Evolutionary conservation across 2,113 vertebrate species (phyloP), one percentile per base, ranked within the genome.

Genomic region (Ursus arctos): DNA sequence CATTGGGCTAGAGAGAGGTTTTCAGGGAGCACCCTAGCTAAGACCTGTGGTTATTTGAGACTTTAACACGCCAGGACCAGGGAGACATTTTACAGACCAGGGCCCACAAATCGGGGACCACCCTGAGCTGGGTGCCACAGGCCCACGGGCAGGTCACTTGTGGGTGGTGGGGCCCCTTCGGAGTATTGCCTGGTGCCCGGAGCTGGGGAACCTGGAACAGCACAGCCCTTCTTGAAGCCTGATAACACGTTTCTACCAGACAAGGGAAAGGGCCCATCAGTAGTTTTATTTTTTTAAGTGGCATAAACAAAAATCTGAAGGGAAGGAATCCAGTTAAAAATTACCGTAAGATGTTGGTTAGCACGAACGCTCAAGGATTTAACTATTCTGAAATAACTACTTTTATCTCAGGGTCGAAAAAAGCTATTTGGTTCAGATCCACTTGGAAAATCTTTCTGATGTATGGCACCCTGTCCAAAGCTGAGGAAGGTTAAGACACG

Each of bases 201-300:
- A 14, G 15, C 9, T 33, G 22, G 0, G 47, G 33, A 22, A 40
- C 43, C 53, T 55, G 19, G 61, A 95, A 49, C 9, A 2, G 19
- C 33, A 59, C 33, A 16, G 24, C 33, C 3, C 1, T 18, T 1
- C 2, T 28, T 1, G 3, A 7, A 10, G 18, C 15, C 51, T 49
- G 1, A 6, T 0, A 0, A 26, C 26, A 1, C 8, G 43, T 47
- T 16, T 16, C 82, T 14, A 3, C 11, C 15, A 1, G 2, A 36
- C 53, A 14, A 36, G 24, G n/a, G 2, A 10, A 7, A 33, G 10
- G 0, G 9, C 43, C 43, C n/a, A 0, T 2, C 3, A 0, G 7
- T 2, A 10, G 24, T 18, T 33, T n/a, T 0, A 2, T 26, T 43
- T 49, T 55, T 33, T 63, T 11, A 26, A 22, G 49, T n/a, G 15